phyloP scores from a whole-genome alignment of 2,888 invertebrate species.

The Loripinus fragilis region DNA sequence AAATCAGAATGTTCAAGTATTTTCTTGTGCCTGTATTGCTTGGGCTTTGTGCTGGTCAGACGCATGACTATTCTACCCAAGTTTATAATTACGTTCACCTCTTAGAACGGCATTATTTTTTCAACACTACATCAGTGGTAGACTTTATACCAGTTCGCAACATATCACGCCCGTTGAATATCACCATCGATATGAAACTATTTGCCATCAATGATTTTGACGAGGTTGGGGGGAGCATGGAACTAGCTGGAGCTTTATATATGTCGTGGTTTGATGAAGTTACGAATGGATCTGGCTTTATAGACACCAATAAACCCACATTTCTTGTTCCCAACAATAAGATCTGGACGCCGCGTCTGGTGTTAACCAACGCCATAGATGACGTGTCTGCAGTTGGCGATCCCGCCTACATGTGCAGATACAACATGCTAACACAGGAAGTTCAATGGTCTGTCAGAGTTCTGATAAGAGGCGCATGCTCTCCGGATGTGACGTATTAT shows the following conservation, averaged over 20 bases:
- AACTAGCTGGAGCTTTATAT: conserved; percentile 5
- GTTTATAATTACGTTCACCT: background rate
- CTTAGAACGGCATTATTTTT: background rate
- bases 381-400: conserved; percentile 9
- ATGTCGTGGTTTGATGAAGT: conserved; percentile 39
- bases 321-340: background rate
- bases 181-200: background rate
- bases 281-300: background rate
- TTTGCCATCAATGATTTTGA: conserved; percentile 37
- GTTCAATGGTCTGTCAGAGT: conserved; percentile 44
- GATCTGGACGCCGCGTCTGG: conserved; percentile 42
- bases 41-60: no score
- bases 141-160: background rate
- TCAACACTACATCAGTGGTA: background rate
- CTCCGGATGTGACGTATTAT: conserved; percentile 34
- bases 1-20: no score
- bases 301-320: background rate
- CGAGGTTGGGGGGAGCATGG: conserved; percentile 30
- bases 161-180: background rate
- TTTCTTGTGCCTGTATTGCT: no score
- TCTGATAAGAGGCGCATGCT: conserved; percentile 27
- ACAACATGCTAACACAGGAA: conserved; percentile 7
- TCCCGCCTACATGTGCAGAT: conserved; percentile 9
- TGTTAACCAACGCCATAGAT: conserved; percentile 32
- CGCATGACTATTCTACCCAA: no score